phyloP scores from a whole-genome alignment of 2,113 vertebrate genomes.

The Telmatochromis bifrenatus region DNA sequence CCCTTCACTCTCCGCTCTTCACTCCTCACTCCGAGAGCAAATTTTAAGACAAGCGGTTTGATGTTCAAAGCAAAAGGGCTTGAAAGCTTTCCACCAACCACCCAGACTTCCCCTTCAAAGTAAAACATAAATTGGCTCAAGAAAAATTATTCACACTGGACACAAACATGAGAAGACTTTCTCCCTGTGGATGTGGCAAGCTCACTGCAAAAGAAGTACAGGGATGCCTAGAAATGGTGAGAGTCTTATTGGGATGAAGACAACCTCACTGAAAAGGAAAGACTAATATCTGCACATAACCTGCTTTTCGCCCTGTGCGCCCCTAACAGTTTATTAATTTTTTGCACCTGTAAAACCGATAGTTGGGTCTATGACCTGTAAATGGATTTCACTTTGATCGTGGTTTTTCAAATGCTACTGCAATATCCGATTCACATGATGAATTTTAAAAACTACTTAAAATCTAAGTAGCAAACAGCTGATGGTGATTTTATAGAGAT shows the following conservation, averaged over 20 bases:
- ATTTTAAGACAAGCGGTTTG: constrained; percentile 60
- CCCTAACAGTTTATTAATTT: neutral
- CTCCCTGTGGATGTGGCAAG: constrained; percentile 5
- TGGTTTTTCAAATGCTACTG: neutral
- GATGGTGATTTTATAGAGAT: neutral
- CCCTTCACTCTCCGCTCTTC: constrained; percentile 13
- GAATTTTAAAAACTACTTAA: neutral
- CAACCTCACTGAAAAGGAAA: neutral
- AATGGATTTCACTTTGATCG: neutral
- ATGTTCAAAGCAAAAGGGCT: constrained; percentile 57
- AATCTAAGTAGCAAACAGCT: neutral
- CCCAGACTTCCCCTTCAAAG: constrained; percentile 50
- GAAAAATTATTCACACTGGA: constrained; percentile 50
- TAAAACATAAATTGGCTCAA: constrained; percentile 51
- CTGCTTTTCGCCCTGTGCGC: neutral
- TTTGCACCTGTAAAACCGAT: neutral
- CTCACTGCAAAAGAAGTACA: neutral
- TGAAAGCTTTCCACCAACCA: constrained; percentile 57
- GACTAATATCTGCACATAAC: constrained; percentile 10
- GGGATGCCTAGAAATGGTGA: neutral
- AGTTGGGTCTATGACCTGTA: neutral
- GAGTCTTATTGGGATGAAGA: constrained; percentile 20
- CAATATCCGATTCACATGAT: neutral
- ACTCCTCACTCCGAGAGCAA: constrained; percentile 44
- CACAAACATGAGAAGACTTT: constrained; percentile 40